Conservation (phyloP, 2,888 invertebrate genomes). For the Eupeodes luniger region DNA sequence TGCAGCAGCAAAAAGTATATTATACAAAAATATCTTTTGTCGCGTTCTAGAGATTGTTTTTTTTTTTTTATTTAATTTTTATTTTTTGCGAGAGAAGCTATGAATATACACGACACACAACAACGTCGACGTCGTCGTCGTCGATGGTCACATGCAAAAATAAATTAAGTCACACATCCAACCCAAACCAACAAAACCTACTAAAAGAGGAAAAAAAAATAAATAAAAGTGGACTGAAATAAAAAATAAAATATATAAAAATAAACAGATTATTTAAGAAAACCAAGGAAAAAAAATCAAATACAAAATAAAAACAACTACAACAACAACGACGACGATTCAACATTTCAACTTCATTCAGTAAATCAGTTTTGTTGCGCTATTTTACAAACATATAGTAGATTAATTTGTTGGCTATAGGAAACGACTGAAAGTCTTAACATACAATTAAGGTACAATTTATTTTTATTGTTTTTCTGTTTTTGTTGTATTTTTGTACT, state of each 20-base stretch:
- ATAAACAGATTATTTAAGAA: slow-evolving; percentile 61
- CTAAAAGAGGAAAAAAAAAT: slow-evolving; percentile 39
- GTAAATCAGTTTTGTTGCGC: slow-evolving; percentile 78
- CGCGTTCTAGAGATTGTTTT: slow-evolving; percentile 31
- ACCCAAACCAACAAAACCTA: slow-evolving; percentile 23
- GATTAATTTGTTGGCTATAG: slow-evolving; percentile 65
- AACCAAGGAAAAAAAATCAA: slow-evolving; percentile 3
- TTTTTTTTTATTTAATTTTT: slow-evolving; percentile 13
- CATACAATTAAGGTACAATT: neutral
- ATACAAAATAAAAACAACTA: slow-evolving; percentile 37
- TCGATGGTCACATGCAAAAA: slow-evolving; percentile 75
- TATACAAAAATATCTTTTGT: slow-evolving; percentile 58
- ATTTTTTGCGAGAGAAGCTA: slow-evolving; percentile 10
- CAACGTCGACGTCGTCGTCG: slow-evolving; percentile 58
- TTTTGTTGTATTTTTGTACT: neutral
- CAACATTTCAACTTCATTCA: slow-evolving; percentile 80
- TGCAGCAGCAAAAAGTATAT: slow-evolving; percentile 7
- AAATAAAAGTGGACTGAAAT: slow-evolving; percentile 62
- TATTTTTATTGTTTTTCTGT: neutral
- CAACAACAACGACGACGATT: slow-evolving; percentile 72
- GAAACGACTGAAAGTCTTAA: neutral
- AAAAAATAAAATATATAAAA: slow-evolving; percentile 38
- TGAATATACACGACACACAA: slow-evolving; percentile 42
- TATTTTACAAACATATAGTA: slow-evolving; percentile 72
- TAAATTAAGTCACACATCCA: slow-evolving; percentile 70